Base-by-base conservation (phyloP, 2,888 invertebrate species). In the Ceraclea dissimilis region DNA sequence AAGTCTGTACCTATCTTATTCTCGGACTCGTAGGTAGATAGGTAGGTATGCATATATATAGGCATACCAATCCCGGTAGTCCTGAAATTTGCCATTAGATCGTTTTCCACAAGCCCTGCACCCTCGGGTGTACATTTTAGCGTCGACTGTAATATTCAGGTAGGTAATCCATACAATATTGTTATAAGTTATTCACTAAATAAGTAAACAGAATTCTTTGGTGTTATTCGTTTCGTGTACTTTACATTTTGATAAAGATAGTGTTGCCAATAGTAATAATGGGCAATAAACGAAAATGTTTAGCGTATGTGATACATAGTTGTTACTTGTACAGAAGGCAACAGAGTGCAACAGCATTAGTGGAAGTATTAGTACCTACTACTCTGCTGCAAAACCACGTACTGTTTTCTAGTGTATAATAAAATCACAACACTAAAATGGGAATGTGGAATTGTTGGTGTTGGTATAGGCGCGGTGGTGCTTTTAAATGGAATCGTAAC, bases 371-470 rank as follows among this genome's bases (percentile, higher is more conserved):
- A n/a, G n/a, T n/a, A n/a, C n/a, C n/a, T n/a, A n/a, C n/a, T n/a
- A n/a, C n/a, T 4, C 39, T 39, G 39, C n/a, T n/a, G 39, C 13
- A 16, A 13, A 39, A 39, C 39, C 39, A 13, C 39, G 13, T 16
- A 39, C 39, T 13, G 16, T 13, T 39, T 39, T 39, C 26, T 26
- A 10, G 26, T 26, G 26, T 16, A 16, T 39, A 8, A 11, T 11
- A 39, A 39, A 39, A 39, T 39, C 39, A 39, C 39, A 39, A 39
- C 39, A 39, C 16, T 39, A n/a, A 39, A 39, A 39, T 39, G 39
- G 16, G 16, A 39, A 39, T 39, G 39, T 13, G 16, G 13, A 13
- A 39, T 39, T 39, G 8, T 39, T 39, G 39, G n/a, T n/a, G n/a
- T n/a, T n/a, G n/a, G n/a, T 8, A 31, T 39, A 39, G 39, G 39